phyloP scores from a whole-genome alignment of 2,888 invertebrate genomes.

The Drosophila bunnanda region DNA sequence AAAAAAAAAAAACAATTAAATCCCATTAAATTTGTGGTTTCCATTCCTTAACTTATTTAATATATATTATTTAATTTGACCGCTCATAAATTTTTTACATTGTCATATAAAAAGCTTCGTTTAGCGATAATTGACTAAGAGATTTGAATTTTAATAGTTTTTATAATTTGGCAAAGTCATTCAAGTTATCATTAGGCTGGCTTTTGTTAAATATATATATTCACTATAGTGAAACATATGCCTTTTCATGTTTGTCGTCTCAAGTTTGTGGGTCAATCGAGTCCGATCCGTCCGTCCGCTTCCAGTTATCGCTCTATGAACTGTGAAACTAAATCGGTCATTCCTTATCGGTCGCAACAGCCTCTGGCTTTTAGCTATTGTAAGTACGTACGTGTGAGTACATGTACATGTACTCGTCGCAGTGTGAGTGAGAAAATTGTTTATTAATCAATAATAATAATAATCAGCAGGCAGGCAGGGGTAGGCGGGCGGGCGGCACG shows the following conservation, averaged over 20 bases:
- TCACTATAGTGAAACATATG: slow-evolving; percentile 15
- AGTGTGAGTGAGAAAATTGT: slow-evolving; percentile 62
- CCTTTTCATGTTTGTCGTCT: slow-evolving; percentile 37
- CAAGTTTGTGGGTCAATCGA: slow-evolving; percentile 48
- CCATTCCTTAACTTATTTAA: background rate
- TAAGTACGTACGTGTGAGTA: background rate
- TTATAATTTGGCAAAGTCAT: slow-evolving; percentile 3
- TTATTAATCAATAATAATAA: slow-evolving; percentile 67
- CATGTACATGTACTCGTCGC: background rate
- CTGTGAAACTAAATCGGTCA: slow-evolving; percentile 71
- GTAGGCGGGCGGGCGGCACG: too few species aligned
- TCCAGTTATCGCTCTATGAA: slow-evolving; percentile 51
- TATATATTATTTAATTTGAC: background rate
- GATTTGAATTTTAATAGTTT: background rate
- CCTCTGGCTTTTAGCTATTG: slow-evolving; percentile 17
- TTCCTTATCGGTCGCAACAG: slow-evolving; percentile 59
- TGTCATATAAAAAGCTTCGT: background rate
- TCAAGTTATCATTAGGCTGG: background rate
- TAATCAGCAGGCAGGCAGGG: slow-evolving; percentile 30
- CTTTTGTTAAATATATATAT: background rate
- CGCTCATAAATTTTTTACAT: background rate
- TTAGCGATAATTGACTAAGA: background rate
- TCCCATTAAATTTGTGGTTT: background rate
- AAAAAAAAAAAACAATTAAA: background rate
- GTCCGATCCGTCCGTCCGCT: slow-evolving; percentile 23